These are phyloP conservation scores for Nomada fucata DNA, from an alignment of 2,888 invertebrate species.

Conservation along the genomic window DNA sequence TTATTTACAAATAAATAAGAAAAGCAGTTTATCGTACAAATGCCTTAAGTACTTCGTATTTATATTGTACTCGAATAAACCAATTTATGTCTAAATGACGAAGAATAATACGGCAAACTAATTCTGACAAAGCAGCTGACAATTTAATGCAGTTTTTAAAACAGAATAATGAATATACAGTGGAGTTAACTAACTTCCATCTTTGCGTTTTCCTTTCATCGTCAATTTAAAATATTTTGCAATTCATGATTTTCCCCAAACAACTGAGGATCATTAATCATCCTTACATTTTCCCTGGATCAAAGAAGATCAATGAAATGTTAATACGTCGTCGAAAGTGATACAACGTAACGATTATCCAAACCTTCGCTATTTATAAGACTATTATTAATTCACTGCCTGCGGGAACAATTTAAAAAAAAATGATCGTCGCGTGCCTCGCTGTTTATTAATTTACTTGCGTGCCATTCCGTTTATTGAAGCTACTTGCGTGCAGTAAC, in stretches of 20 bases:
- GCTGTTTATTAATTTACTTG: conserved; percentile 41
- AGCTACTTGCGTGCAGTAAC: conserved; percentile 37
- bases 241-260: not conserved
- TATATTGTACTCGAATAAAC: no score
- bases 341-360: conserved; percentile 8
- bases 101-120: no score
- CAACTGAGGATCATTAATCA: not conserved
- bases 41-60: no score
- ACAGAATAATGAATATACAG: no score
- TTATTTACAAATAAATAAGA: no score
- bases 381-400: not conserved
- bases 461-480: conserved; percentile 27
- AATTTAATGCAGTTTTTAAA: no score
- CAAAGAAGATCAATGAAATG: not conserved
- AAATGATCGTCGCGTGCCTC: conserved; percentile 21
- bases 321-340: not conserved
- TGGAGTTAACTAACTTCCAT: no score
- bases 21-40: no score
- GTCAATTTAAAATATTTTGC: no score
- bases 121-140: no score
- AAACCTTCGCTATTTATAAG: not conserved
- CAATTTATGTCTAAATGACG: no score
- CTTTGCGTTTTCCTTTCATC: no score
- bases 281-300: not conserved
- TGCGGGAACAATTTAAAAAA: conserved; percentile 31